Evolutionary conservation across 2,888 invertebrate species (phyloP).

Genomic region (Dicycla oo): DNA sequence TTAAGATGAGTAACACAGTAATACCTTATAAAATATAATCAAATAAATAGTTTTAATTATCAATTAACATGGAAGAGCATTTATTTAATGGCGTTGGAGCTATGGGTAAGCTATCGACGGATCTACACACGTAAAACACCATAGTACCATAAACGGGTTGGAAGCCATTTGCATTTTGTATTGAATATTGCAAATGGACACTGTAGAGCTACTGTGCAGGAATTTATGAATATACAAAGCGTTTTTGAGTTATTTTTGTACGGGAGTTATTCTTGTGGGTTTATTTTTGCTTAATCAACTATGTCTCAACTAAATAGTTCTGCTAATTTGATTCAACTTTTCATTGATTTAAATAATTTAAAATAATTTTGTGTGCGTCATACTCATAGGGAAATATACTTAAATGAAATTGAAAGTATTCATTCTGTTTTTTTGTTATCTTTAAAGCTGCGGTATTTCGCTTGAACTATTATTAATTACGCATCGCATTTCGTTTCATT

Average conservation of each 20-base stretch:
- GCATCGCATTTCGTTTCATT: conserved; percentile 12
- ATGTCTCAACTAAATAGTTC: background rate
- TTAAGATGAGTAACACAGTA: conserved; percentile 46
- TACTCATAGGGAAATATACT: conserved; percentile 47
- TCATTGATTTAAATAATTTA: background rate
- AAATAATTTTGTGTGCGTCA: conserved; percentile 20
- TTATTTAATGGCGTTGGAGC: conserved; percentile 40
- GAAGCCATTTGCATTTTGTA: conserved; percentile 65
- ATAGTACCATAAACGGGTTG: conserved; percentile 62
- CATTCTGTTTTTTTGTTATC: conserved; percentile 13
- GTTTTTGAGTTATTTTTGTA: conserved; percentile 46
- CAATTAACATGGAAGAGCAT: conserved; percentile 62
- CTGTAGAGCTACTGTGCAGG: conserved; percentile 60
- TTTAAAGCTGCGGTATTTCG: conserved; percentile 34
- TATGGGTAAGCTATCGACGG: conserved; percentile 61
- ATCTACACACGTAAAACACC: conserved; percentile 74
- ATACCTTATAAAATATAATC: conserved; percentile 50
- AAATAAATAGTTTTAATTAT: conserved; percentile 67
- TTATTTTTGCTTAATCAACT: conserved; percentile 5
- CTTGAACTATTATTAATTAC: conserved; percentile 22
- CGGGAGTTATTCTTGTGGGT: background rate
- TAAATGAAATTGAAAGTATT: conserved; percentile 15
- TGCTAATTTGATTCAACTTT: conserved; percentile 13
- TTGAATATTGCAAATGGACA: conserved; percentile 66
- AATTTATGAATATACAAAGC: conserved; percentile 59